Base-by-base conservation (phyloP, 2,113 vertebrate species). In the Propithecus coquereli region DNA sequence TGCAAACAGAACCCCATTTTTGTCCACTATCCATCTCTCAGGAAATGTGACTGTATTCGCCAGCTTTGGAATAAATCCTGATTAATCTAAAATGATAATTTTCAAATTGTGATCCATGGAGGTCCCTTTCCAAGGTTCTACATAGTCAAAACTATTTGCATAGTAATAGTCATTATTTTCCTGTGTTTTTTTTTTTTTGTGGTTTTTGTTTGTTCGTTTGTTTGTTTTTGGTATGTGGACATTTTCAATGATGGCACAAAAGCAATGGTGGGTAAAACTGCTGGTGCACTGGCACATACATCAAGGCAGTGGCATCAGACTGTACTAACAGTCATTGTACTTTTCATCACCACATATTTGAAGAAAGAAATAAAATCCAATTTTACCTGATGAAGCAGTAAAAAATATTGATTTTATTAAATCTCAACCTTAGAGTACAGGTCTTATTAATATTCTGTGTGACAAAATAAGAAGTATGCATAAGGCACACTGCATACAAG, bases 31-130 rank as follows among this genome's bases (percentile, higher is more conserved):
- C n/a, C 22, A 57, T 70, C 32, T 63, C 57, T 77, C 63, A 94
- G 14, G 77, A 23, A 94, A 84, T 50, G 45, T 87, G 82, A 71
- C 68, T 91, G 22, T 82, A 83, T 88, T 91, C 11, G 77, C 18
- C n/a, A 87, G 45, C 5, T 87, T 93, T 65, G n/a, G 37, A 81
- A 23, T 86, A 81, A 90, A 82, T 86, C 23, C 32, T 40, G n/a
- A 82, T 90, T 40, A 79, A 90, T 27, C 73, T 80, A 90, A 94
- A 80, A 88, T 32, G 4, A 73, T 70, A n/a, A 45, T 94, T 94
- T 87, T 93, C 45, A 63, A 90, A 57, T 37, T 71, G 17, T 81
- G 9, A 9, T 94, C 22, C 5, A 27, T 70, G 10, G 4, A 45
- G 20, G 10, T 84, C 34, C 34, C 22, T 94, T 86, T 88, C 65